Base-by-base conservation (phyloP, 2,113 vertebrate species). In the Petaurus breviceps region DNA sequence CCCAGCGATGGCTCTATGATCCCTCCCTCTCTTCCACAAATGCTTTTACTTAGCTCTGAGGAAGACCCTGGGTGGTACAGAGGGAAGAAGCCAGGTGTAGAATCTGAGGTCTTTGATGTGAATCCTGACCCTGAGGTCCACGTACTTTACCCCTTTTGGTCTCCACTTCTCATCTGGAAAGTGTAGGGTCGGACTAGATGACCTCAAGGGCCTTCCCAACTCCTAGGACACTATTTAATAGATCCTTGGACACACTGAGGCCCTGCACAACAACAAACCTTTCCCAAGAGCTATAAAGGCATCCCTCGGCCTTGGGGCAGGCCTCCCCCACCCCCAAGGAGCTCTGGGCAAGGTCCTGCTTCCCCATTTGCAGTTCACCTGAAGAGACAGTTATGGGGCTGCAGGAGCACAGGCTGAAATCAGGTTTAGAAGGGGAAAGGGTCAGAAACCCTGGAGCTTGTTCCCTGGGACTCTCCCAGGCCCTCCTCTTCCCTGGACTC, bases 381-480 rank as follows among this genome's bases (percentile, higher is more conserved):
- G 25, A 31, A 28, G 8, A 2, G 26, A 2, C 10, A 2, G 28
- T 57, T 11, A 57, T 55, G 28, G 57, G 57, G 57, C 54, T 93
- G 11, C 51, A 26, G 90, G 84, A 57, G 50, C 47, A 90, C 51
- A 6, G 19, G 23, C 26, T 53, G 25, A 90, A 68, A 50, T 51
- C 84, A 92, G 92, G 55, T 47, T 51, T 92, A 23, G 77, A 10
- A 31, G n/a, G 51, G 95, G 55, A 93, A 49, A 31, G 92, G 90
- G n/a, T 54, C n/a, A 10, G 92, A 31, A 53, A 54, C 47, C 43
- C 89, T 90, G 37, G 8, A 19, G 1, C 57, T 51, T 51, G 28
- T 49, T 51, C 61, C 49, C 0, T 23, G 3, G 3, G 93, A 91
- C 94, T 50, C 0, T 77, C 91, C 92, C 92, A 37, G 52, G 51